phyloP scores from a whole-genome alignment of 1,140 invertebrate species.

The Saccostrea echinata region DNA sequence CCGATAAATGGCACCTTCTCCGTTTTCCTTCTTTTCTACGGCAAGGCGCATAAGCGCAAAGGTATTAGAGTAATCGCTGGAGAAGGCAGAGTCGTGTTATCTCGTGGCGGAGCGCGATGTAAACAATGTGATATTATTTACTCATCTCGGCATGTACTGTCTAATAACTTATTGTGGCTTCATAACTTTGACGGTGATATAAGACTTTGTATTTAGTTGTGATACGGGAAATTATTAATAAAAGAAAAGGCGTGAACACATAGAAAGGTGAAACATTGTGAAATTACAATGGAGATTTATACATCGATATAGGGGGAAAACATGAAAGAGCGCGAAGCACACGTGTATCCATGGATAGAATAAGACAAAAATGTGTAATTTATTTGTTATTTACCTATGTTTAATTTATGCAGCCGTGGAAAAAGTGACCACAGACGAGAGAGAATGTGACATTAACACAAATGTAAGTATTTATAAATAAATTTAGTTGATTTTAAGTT shows the following conservation, averaged over 20 bases:
- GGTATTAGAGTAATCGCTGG: slow-evolving; percentile 17
- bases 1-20: background rate
- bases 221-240: background rate
- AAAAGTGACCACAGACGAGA: background rate
- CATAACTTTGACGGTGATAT: background rate
- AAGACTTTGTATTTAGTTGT: background rate
- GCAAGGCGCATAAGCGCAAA: slow-evolving; percentile 17
- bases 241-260: background rate
- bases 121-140: slow-evolving; percentile 25
- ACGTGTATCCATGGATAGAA: slow-evolving; percentile 19
- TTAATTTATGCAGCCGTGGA: slow-evolving; percentile 12
- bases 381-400: slow-evolving; percentile 34
- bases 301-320: background rate
- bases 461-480: background rate
- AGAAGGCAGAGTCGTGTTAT: background rate
- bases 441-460: slow-evolving; percentile 23
- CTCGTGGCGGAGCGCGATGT: background rate
- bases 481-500: background rate
- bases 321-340: slow-evolving; percentile 6
- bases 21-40: background rate
- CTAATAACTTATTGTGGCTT: slow-evolving; percentile 7
- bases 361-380: slow-evolving; percentile 29
- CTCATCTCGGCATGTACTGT: background rate
- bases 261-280: background rate
- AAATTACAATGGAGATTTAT: background rate